Evolutionary conservation across 2,113 vertebrate genomes (phyloP).

Genomic region (Recurvirostra avosetta): DNA sequence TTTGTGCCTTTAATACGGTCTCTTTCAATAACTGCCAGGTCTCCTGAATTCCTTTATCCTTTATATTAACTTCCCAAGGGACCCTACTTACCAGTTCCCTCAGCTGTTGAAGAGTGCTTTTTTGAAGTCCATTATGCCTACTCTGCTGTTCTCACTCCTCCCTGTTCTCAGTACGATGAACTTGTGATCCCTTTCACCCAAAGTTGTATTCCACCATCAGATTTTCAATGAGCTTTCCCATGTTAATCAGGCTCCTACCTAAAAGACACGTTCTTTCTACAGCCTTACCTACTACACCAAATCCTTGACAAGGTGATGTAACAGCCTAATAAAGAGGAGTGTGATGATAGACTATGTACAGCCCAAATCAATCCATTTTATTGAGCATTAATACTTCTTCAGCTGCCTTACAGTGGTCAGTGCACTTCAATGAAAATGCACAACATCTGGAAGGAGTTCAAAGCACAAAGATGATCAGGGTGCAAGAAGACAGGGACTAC

Average conservation of each 20-base stretch:
- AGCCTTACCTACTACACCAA: not conserved
- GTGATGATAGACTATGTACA: not conserved
- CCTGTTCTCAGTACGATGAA: not conserved
- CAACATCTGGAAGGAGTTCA: not conserved
- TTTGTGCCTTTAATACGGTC: constrained; percentile 33
- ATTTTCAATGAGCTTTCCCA: not conserved
- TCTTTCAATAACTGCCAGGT: constrained; percentile 47
- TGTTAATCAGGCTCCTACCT: not conserved
- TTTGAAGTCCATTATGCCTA: constrained; percentile 55
- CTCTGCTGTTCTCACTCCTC: constrained; percentile 9
- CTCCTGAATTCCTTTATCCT: constrained; percentile 37
- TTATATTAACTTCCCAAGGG: constrained; percentile 4
- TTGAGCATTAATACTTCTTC: not conserved
- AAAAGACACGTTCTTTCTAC: not conserved
- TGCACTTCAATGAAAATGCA: not conserved
- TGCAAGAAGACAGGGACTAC: accelerated
- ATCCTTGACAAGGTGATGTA: not conserved
- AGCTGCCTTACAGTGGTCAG: not conserved
- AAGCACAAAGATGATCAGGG: not conserved
- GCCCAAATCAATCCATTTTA: not conserved
- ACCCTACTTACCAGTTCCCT: constrained; percentile 7
- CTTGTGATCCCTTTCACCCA: not conserved
- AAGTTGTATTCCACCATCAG: not conserved
- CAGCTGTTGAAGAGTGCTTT: constrained; percentile 26
- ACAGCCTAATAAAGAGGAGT: not conserved